Evolutionary conservation across 2,888 invertebrate genomes (phyloP).

Genomic region (Cheilosia scutellata): DNA sequence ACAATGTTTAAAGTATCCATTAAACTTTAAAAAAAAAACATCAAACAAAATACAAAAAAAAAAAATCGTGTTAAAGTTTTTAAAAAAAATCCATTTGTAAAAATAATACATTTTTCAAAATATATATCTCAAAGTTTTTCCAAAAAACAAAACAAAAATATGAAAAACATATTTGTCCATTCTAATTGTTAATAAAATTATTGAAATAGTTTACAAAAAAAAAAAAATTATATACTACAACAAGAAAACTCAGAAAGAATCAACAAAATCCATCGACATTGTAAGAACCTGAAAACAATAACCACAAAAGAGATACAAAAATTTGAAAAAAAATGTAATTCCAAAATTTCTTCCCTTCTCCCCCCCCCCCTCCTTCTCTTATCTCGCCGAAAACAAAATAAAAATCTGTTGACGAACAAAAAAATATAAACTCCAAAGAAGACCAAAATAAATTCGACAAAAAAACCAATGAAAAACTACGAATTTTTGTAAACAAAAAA

Average conservation of each 20-base stretch:
- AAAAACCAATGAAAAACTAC: conserved; percentile 44
- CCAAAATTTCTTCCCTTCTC: conserved; percentile 33
- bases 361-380: conserved; percentile 23
- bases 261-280: conserved; percentile 67
- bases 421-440: conserved; percentile 57
- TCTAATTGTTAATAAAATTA: conserved; percentile 71
- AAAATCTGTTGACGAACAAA: conserved; percentile 29
- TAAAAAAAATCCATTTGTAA: conserved; percentile 62
- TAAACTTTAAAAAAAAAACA: conserved; percentile 59
- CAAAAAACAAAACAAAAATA: conserved; percentile 24
- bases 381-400: conserved; percentile 26
- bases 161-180: conserved; percentile 70
- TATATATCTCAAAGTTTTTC: conserved; percentile 68
- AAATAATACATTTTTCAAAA: conserved; percentile 66
- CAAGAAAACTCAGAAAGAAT: conserved; percentile 27
- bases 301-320: conserved; percentile 33
- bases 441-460: conserved; percentile 65
- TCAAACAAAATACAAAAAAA: conserved; percentile 38
- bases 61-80: conserved; percentile 62
- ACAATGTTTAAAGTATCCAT: conserved; percentile 62
- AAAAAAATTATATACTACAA: background rate
- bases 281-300: conserved; percentile 46
- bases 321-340: background rate
- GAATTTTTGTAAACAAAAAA: conserved; percentile 55
- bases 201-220: conserved; percentile 51